phyloP scores from a whole-genome alignment of 2,888 invertebrate genomes.

The Dicyrtoma fusca region DNA sequence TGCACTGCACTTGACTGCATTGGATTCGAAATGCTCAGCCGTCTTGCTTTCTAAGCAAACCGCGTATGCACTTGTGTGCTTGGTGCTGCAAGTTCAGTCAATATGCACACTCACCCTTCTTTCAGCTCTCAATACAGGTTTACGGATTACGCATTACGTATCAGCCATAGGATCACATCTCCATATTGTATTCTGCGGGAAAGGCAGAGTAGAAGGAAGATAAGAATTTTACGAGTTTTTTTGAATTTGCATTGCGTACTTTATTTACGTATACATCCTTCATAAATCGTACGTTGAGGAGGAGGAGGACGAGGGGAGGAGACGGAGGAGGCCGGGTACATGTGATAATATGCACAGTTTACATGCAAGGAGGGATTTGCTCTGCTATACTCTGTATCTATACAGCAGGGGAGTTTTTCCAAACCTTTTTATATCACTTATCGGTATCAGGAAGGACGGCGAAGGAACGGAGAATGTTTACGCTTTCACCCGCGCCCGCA shows the following conservation, averaged over 20 bases:
- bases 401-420: not conserved
- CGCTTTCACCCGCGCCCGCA: slow-evolving; percentile 17
- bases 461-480: slow-evolving; percentile 8
- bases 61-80: too few species aligned
- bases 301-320: too few species aligned
- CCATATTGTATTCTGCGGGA: not conserved
- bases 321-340: too few species aligned
- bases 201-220: not conserved
- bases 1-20: not conserved
- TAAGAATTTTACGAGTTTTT: slow-evolving; percentile 10
- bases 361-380: too few species aligned
- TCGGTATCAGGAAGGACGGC: not conserved
- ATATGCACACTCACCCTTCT: too few species aligned
- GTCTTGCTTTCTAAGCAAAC: too few species aligned
- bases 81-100: too few species aligned
- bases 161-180: not conserved
- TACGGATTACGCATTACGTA: too few species aligned
- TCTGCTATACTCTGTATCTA: too few species aligned
- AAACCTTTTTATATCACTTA: not conserved
- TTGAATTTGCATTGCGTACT: slow-evolving; percentile 18
- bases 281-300: too few species aligned
- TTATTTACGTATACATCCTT: not conserved
- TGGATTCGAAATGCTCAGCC: not conserved
- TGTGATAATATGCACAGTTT: too few species aligned
- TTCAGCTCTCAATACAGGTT: too few species aligned